Evolutionary conservation across 1,140 invertebrate genomes (phyloP).

Genomic region (Diachasma alloeum): DNA sequence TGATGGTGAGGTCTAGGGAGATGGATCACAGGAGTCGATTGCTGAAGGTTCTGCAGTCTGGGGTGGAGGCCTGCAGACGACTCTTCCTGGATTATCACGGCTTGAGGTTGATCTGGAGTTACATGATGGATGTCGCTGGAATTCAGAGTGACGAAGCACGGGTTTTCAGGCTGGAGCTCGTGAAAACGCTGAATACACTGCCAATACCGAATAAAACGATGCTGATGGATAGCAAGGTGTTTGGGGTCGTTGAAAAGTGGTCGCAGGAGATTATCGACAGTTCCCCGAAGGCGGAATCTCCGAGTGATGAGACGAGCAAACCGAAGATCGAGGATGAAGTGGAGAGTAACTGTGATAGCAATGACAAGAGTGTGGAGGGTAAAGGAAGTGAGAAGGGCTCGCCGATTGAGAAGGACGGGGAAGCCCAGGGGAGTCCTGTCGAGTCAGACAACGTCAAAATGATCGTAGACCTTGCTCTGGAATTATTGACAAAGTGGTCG

Average conservation of each 20-base stretch:
- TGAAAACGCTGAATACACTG: slow-evolving; percentile 82
- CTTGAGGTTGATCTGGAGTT: slow-evolving; percentile 86
- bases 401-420: not conserved
- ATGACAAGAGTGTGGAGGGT: slow-evolving; percentile 42
- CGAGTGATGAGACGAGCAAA: slow-evolving; percentile 52
- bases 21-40: slow-evolving; percentile 75
- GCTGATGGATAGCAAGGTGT: slow-evolving; percentile 90
- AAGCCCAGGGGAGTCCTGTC: not conserved
- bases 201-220: slow-evolving; percentile 94
- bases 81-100: slow-evolving; percentile 96
- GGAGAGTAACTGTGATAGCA: slow-evolving; percentile 40
- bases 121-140: slow-evolving; percentile 80
- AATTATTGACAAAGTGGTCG: slow-evolving; percentile 79
- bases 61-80: slow-evolving; percentile 81
- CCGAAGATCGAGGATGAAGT: slow-evolving; percentile 37
- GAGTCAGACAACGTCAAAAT: slow-evolving; percentile 26
- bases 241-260: slow-evolving; percentile 85
- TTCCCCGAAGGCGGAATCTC: slow-evolving; percentile 51
- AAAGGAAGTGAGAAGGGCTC: slow-evolving; percentile 39
- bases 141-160: slow-evolving; percentile 65
- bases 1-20: slow-evolving; percentile 92
- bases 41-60: slow-evolving; percentile 74
- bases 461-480: slow-evolving; percentile 70
- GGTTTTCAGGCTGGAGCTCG: slow-evolving; percentile 73
- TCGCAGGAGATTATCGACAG: slow-evolving; percentile 57